Base-by-base conservation (phyloP, 2,888 invertebrate species). In the Tetramorium bicarinatum region DNA sequence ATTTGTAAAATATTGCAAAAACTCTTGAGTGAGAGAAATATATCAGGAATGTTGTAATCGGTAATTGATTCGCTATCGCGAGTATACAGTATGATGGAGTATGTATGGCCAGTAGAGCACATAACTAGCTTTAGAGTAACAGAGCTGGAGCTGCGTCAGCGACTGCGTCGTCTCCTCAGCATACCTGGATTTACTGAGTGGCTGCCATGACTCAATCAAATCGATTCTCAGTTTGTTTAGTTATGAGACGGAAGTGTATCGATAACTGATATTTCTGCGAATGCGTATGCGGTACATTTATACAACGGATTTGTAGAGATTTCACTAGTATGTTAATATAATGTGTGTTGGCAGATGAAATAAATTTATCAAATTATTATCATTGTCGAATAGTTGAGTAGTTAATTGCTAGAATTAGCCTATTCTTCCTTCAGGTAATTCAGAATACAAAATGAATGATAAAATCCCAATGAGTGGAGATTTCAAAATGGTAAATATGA, bases 151-250 rank as follows among this genome's bases (percentile, higher is more conserved):
- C 85, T 82, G 72, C 83, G 85, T 87, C 87, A 72, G 83, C 81
- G 77, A 47, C 62, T 15, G 69, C 66, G 41, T 49, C 34, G 71
- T 86, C 61, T 85, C 54, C 54, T 62, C 62, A 56, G 67, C 61
- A 52, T 41, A 59, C 62, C 71, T 49, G 44, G 75, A 80, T 80
- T 54, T 69, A 79, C 75, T 59, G 86, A 86, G 82, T 75, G 38
- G 67, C 72, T 11, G 47, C 54, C 76, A 29, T 66, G 62, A 67
- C 15, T 81, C 67, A 75, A 77, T 82, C 61, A 69, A 74, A 79
- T 82, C 82, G 82, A 86, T 84, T 88, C 66, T 41, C 82, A 88
- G 82, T 88, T 88, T 85, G 83, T 88, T 87, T 67, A 56, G 54
- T 44, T 44, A n/a, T 44, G 25, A 25, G 56, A 34, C 54, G 56